Evolutionary conservation across 2,888 invertebrate species (phyloP).

Genomic region (Drepana falcataria): DNA sequence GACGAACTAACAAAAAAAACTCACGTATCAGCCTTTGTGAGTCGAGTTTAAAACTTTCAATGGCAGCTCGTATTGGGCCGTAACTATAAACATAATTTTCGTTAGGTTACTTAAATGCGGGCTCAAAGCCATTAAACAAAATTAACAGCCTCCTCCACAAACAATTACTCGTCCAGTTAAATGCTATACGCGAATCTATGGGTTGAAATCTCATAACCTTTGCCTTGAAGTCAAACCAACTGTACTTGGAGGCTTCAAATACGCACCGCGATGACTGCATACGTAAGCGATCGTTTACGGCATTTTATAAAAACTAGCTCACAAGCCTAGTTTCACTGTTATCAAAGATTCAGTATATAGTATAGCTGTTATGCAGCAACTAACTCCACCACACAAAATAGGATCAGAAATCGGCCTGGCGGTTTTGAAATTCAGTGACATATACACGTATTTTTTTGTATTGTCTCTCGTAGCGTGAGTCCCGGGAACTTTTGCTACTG

Average conservation of each 20-base stretch:
- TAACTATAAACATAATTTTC: conserved; percentile 61
- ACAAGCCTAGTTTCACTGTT: too few species aligned
- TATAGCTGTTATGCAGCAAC: too few species aligned
- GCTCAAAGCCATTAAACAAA: conserved; percentile 64
- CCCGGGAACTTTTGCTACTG: too few species aligned
- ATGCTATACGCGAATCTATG: conserved; percentile 72
- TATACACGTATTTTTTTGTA: too few species aligned
- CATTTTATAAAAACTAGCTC: too few species aligned
- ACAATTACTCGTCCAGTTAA: conserved; percentile 71
- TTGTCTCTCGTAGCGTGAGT: too few species aligned
- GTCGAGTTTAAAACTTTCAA: conserved; percentile 49
- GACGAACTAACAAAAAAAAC: conserved; percentile 34
- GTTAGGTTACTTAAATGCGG: conserved; percentile 61
- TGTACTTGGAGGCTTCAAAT: conserved; percentile 20
- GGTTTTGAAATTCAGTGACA: too few species aligned
- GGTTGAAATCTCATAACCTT: conserved; percentile 74
- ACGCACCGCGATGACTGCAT: neutral
- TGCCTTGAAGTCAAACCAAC: conserved; percentile 62
- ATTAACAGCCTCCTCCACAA: conserved; percentile 70
- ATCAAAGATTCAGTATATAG: too few species aligned
- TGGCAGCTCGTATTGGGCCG: conserved; percentile 42
- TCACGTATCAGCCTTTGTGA: conserved; percentile 38
- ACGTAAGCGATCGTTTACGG: too few species aligned
- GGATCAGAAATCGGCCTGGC: too few species aligned
- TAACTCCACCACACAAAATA: too few species aligned